Percentiles rank a stretch among this genome's conserved stretches.
These are phyloP conservation scores for Eumeta japonica DNA, from an alignment of 1,140 invertebrate species.

Conservation along the genomic window DNA sequence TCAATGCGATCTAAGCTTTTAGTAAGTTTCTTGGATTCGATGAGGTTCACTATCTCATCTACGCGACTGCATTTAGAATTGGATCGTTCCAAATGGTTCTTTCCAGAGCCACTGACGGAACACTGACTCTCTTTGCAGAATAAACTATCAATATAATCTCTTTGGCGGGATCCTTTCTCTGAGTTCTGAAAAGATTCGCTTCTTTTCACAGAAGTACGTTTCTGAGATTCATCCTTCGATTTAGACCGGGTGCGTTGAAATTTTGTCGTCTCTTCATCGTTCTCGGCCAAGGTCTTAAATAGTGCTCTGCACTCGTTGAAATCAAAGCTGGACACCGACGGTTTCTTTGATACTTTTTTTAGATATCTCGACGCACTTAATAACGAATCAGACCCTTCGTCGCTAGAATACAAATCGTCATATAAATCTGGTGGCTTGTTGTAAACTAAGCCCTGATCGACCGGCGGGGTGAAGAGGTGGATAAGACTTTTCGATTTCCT, in stretches of 20 bases:
- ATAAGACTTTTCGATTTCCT: constrained; percentile 60
- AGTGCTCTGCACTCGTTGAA: constrained; percentile 54
- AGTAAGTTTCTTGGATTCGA: constrained; percentile 61
- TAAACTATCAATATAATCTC: constrained; percentile 53
- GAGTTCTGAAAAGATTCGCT: constrained; percentile 56
- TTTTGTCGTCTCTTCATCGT: constrained; percentile 40
- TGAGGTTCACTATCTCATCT: constrained; percentile 56
- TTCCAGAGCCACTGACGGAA: constrained; percentile 11
- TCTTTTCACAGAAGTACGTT: constrained; percentile 43
- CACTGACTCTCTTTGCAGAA: constrained; percentile 36
- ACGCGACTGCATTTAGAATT: constrained; percentile 49
- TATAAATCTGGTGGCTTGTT: constrained; percentile 63
- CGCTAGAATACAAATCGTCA: constrained; percentile 63
- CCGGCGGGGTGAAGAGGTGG: constrained; percentile 55
- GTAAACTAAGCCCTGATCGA: constrained; percentile 47
- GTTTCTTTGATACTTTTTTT: constrained; percentile 36
- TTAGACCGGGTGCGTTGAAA: constrained; percentile 35
- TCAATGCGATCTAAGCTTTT: constrained; percentile 78
- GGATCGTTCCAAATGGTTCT: constrained; percentile 46
- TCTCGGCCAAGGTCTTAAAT: constrained; percentile 56
- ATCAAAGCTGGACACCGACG: constrained; percentile 33
- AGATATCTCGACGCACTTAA: constrained; percentile 65
- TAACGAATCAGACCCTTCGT: constrained; percentile 70
- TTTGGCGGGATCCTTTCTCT: constrained; percentile 44
- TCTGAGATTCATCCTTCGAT: constrained; percentile 26